These are phyloP conservation scores for Campylomormyrus tamandua DNA, from an alignment of 2,113 vertebrate species.

Conservation along the genomic window DNA sequence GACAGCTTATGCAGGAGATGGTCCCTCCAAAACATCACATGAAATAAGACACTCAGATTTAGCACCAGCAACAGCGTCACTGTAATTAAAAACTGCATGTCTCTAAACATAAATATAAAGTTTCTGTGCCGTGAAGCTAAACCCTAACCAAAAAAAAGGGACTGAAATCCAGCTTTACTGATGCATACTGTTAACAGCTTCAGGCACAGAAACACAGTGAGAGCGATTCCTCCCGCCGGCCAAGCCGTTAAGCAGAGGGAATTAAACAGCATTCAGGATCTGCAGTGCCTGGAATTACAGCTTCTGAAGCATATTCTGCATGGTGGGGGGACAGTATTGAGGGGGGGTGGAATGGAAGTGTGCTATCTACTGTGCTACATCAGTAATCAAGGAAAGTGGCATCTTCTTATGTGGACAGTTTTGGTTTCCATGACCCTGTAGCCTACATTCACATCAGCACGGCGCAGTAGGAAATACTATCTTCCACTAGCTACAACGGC, in stretches of 20 bases:
- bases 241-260: slow-evolving; percentile 64
- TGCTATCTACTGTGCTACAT: neutral
- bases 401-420: slow-evolving; percentile 34
- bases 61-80: slow-evolving; percentile 40
- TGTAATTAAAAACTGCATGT: slow-evolving; percentile 56
- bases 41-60: slow-evolving; percentile 27
- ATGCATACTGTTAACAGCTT: slow-evolving; percentile 74
- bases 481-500: neutral
- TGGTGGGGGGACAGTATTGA: slow-evolving; percentile 61
- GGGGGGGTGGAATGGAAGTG: slow-evolving; percentile 67
- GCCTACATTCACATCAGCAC: neutral
- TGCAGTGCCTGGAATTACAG: slow-evolving; percentile 60
- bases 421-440: neutral
- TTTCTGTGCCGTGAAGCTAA: slow-evolving; percentile 39
- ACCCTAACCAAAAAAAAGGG: neutral
- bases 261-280: slow-evolving; percentile 65
- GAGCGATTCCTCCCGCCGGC: slow-evolving; percentile 61
- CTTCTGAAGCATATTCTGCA: slow-evolving; percentile 68
- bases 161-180: neutral
- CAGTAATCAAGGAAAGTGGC: neutral
- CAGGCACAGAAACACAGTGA: slow-evolving; percentile 71
- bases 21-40: slow-evolving; percentile 46
- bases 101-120: slow-evolving; percentile 41
- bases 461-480: neutral
- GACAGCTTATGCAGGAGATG: slow-evolving; percentile 10